Base-by-base conservation (phyloP, 2,888 invertebrate species). In the Ennomos quercinarius region DNA sequence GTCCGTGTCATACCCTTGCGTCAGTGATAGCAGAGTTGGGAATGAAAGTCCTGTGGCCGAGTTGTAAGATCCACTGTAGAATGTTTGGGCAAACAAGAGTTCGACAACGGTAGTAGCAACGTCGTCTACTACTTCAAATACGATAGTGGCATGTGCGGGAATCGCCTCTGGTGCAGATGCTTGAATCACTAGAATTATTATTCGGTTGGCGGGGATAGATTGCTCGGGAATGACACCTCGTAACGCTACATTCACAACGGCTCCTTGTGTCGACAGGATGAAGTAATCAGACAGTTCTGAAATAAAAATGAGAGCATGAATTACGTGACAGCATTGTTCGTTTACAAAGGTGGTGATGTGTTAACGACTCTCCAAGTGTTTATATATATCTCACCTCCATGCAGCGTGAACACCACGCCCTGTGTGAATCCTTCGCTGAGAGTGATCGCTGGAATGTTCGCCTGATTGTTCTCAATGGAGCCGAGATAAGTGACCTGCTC, bases 401-500 rank as follows among this genome's bases (percentile, higher is more conserved):
- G 61, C 51, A 80, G 48, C 0, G 53, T 41, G 44, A 77, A 77
- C 9, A 42, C 12, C 1, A 81, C 78, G 13, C 63, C 59, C 9
- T 62, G n/a, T 9, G 61, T 62, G 55, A 68, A 75, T 49, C 77
- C 81, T 52, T 74, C 71, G 11, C 44, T 67, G 9, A 81, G 70
- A 17, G 63, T 67, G 42, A 81, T 76, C 2, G 70, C 49, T 11
- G 63, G 63, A 43, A 78, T 60, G n/a, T 45, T 57, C 8, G 71
- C 42, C 0, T 45, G 42, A 36, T 64, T 56, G 12, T 66, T 63
- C 36, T 68, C 63, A 6, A 78, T 67, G 4, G 72, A 61, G 8
- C 80, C 78, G 2, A 70, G 11, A 55, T 76, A 78, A 44, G 62
- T 67, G 17, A 62, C 48, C 46, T 60, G 60, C 27, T 77, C 71